Percentiles rank a stretch among this genome's conserved stretches.
These are phyloP conservation scores for Alloplasta piceator DNA, from an alignment of 2,888 invertebrate species.

Conservation along the genomic window DNA sequence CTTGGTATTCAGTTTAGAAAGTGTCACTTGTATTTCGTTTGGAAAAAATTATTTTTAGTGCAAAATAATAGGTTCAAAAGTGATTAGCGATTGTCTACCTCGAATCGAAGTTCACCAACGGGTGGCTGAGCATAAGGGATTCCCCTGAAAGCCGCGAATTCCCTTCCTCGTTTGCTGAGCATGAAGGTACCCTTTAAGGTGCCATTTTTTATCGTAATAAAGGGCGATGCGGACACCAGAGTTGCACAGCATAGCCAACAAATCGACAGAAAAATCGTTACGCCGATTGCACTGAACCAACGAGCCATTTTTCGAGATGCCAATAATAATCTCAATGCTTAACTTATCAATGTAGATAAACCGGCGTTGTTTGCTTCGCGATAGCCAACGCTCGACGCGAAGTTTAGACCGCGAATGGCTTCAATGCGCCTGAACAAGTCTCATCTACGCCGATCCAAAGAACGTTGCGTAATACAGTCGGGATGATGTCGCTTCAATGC, in stretches of 20 bases:
- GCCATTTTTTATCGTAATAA: conserved; percentile 83
- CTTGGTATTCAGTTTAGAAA: too few relatives aligned
- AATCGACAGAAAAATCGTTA: conserved; percentile 2
- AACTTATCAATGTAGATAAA: too few relatives aligned
- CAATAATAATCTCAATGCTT: too few relatives aligned
- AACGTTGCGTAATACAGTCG: too few relatives aligned
- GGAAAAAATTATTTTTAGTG: too few relatives aligned
- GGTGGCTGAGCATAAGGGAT: conserved; percentile 87
- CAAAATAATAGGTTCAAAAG: neutral
- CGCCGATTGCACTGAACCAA: neutral
- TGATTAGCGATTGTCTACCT: conserved; percentile 81
- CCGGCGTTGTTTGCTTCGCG: too few relatives aligned
- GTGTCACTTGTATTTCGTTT: too few relatives aligned
- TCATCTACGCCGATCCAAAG: too few relatives aligned
- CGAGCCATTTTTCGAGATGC: neutral
- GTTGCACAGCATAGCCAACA: neutral
- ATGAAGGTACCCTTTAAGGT: conserved; percentile 84
- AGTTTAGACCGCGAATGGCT: too few relatives aligned
- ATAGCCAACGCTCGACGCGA: too few relatives aligned
- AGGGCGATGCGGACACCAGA: conserved; percentile 63
- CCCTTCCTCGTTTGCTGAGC: conserved; percentile 84
- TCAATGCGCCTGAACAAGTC: too few relatives aligned
- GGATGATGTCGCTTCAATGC: too few relatives aligned
- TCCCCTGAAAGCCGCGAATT: conserved; percentile 86
- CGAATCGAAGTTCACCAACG: conserved; percentile 85